Conservation (phyloP, 2,888 invertebrate genomes). For the Dryadula phaetusa region DNA sequence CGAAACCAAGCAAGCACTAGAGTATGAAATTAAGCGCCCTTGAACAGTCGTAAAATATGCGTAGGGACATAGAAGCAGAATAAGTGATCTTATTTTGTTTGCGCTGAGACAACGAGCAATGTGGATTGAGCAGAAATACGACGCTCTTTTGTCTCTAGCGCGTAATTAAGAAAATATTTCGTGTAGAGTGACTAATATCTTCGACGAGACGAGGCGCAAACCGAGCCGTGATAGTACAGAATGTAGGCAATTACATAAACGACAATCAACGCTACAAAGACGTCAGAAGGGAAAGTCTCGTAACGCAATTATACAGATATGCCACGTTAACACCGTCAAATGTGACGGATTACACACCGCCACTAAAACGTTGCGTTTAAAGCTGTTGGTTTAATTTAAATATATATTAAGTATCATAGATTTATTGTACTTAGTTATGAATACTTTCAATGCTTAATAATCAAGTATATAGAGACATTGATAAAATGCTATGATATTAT, state of each 20-base stretch:
- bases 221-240: conserved; percentile 64
- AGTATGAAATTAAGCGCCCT: conserved; percentile 1
- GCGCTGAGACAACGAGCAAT: conserved; percentile 48
- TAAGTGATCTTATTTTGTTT: conserved; percentile 39
- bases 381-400: not conserved
- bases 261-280: conserved; percentile 76
- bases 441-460: too few species aligned
- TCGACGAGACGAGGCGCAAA: conserved; percentile 56
- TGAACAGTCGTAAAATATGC: conserved; percentile 20
- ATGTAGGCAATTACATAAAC: conserved; percentile 77
- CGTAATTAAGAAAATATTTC: conserved; percentile 74
- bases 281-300: conserved; percentile 71
- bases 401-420: conserved; percentile 10
- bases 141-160: conserved; percentile 58
- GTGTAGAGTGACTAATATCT: conserved; percentile 65
- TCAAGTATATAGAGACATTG: too few species aligned
- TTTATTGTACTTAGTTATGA: not conserved
- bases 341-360: conserved; percentile 54
- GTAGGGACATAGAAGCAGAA: conserved; percentile 14
- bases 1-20: not conserved
- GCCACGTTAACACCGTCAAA: conserved; percentile 60
- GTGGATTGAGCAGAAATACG: conserved; percentile 54
- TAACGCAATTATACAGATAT: conserved; percentile 77
- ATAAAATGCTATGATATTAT: not conserved
- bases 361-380: conserved; percentile 50